Conservation (phyloP, 2,113 vertebrate genomes). For the Tichodroma muraria region DNA sequence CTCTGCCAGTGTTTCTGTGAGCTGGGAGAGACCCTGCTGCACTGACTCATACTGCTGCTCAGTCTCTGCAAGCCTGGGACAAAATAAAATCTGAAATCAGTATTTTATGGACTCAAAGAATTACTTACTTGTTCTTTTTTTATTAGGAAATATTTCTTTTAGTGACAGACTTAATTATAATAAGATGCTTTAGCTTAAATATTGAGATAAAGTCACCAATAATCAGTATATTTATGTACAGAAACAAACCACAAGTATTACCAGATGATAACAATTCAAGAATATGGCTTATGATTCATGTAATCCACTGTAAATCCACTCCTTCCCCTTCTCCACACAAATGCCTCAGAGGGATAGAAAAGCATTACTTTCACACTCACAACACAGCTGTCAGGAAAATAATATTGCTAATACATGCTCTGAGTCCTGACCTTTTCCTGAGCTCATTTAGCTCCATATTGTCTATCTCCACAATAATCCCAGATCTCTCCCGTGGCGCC, state of each 20-base stretch:
- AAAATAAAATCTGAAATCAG: not conserved
- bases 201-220: not conserved
- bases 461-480: slow-evolving; percentile 60
- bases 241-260: not conserved
- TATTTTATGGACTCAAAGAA: not conserved
- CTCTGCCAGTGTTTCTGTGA: slow-evolving; percentile 73
- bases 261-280: not conserved
- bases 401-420: not conserved
- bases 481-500: slow-evolving; percentile 80
- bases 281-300: not conserved
- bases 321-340: not conserved
- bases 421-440: slow-evolving; percentile 72
- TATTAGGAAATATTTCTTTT: not conserved
- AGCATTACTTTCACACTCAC: not conserved
- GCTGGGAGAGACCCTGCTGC: slow-evolving; percentile 67
- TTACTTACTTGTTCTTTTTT: not conserved
- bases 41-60: slow-evolving; percentile 70
- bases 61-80: slow-evolving; percentile 74
- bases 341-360: not conserved
- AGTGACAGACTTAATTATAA: not conserved
- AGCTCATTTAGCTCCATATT: slow-evolving; percentile 71
- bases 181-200: not conserved
- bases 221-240: not conserved
- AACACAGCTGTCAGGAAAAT: not conserved
- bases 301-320: not conserved